These are phyloP conservation scores for Calycopis cecrops DNA, from an alignment of 1,140 invertebrate species.

Conservation along the genomic window DNA sequence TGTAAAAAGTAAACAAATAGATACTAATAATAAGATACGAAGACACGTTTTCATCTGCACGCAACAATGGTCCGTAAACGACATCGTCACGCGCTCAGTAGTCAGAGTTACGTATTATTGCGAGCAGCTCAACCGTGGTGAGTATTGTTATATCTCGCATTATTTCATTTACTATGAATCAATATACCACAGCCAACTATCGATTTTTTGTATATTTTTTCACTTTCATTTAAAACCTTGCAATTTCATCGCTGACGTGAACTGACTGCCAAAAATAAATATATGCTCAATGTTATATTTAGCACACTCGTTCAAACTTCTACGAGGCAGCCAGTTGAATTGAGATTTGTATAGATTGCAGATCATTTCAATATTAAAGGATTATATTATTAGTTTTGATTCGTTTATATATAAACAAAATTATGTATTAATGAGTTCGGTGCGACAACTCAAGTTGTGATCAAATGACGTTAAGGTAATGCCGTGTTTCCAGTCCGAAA, in stretches of 20 bases:
- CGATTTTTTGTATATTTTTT: slow-evolving; percentile 7
- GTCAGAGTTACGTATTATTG: slow-evolving; percentile 7
- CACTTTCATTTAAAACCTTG: slow-evolving; percentile 38
- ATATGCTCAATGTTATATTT: slow-evolving; percentile 73
- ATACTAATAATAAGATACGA: slow-evolving; percentile 5
- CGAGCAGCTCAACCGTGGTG: background rate
- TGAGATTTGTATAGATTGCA: slow-evolving; percentile 60
- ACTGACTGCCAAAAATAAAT: slow-evolving; percentile 70
- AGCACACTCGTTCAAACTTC: slow-evolving; percentile 59
- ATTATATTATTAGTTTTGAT: slow-evolving; percentile 20
- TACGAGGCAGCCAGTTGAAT: slow-evolving; percentile 57
- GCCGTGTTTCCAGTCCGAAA: slow-evolving; percentile 50
- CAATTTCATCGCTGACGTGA: slow-evolving; percentile 63
- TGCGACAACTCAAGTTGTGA: slow-evolving; percentile 31
- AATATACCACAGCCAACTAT: slow-evolving; percentile 1
- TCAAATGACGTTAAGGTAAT: slow-evolving; percentile 58
- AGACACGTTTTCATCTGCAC: slow-evolving; percentile 3
- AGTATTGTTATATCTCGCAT: background rate
- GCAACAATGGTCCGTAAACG: background rate
- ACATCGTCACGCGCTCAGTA: background rate
- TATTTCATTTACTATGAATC: slow-evolving; percentile 4
- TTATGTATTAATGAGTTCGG: slow-evolving; percentile 31
- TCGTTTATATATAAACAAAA: slow-evolving; percentile 40
- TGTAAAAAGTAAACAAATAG: slow-evolving; percentile 6
- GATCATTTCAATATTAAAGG: slow-evolving; percentile 44